phyloP scores from a whole-genome alignment of 2,888 invertebrate genomes.

The Drosophila recens region DNA sequence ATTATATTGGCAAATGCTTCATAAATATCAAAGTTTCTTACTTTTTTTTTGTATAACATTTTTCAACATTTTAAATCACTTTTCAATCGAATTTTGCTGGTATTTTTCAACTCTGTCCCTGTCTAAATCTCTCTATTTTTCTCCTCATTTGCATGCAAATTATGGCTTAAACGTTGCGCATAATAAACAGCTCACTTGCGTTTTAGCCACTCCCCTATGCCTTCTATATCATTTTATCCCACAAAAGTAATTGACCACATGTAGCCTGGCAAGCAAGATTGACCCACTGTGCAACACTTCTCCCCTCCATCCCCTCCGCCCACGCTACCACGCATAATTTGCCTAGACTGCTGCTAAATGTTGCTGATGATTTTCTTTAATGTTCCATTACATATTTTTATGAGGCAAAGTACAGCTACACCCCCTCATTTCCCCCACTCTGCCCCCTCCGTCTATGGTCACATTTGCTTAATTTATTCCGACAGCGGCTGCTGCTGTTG shows the following conservation, averaged over 20 bases:
- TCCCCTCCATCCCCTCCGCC: neutral
- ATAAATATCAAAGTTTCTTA: too few species aligned
- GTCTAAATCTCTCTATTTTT: neutral
- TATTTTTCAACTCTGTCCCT: neutral
- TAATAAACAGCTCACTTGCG: constrained; percentile 53
- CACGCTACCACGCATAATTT: constrained; percentile 27
- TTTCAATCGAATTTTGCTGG: neutral
- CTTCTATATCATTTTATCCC: neutral
- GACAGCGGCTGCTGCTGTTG: constrained; percentile 50
- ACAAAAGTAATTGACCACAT: constrained; percentile 62
- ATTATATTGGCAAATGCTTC: too few species aligned
- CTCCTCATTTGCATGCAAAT: constrained; percentile 70
- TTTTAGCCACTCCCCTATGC: neutral
- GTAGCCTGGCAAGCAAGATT: constrained; percentile 24
- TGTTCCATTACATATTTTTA: constrained; percentile 69
- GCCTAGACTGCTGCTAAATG: constrained; percentile 55
- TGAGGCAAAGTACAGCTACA: constrained; percentile 43
- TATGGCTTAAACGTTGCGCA: constrained; percentile 52
- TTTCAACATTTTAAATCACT: neutral
- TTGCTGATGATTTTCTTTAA: constrained; percentile 71
- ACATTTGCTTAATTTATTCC: constrained; percentile 72
- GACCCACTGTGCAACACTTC: constrained; percentile 11
- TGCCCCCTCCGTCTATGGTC: constrained; percentile 14
- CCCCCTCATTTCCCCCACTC: constrained; percentile 1
- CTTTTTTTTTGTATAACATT: neutral